phyloP scores from a whole-genome alignment of 2,797 vertebrate species.

The Stomatorhinus walkeri region DNA sequence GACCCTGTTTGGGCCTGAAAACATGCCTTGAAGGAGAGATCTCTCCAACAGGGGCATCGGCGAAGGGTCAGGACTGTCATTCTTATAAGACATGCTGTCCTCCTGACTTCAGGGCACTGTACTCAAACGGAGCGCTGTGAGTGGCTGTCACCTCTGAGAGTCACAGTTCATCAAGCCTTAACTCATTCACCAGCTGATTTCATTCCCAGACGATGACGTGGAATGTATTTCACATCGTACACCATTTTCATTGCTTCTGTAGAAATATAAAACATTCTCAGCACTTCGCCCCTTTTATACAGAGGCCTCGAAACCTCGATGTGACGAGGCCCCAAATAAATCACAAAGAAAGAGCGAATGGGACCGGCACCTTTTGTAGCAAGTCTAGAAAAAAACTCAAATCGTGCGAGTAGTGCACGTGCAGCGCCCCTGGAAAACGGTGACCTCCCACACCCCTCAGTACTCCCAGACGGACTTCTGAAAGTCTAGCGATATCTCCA shows the following conservation, averaged over 20 bases:
- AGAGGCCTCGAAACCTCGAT: background rate
- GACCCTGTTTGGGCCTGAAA: background rate
- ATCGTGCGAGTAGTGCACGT: background rate
- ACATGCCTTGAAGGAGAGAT: background rate
- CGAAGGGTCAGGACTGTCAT: background rate
- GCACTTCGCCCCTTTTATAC: background rate
- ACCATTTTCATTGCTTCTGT: background rate
- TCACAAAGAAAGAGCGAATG: slow-evolving; percentile 16
- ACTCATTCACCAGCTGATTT: background rate
- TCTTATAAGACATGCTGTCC: background rate
- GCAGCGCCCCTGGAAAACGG: background rate
- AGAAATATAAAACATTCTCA: background rate
- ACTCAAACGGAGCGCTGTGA: background rate
- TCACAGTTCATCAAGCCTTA: background rate
- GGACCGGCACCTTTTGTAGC: slow-evolving; percentile 27
- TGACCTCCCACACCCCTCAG: background rate
- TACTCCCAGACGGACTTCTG: slow-evolving; percentile 33
- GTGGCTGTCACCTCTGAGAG: background rate
- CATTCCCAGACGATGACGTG: background rate
- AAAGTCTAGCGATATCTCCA: slow-evolving; percentile 45
- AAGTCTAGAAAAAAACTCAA: background rate
- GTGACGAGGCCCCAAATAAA: slow-evolving; percentile 18
- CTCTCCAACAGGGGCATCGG: background rate
- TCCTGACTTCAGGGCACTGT: background rate
- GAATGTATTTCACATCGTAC: background rate